Conservation (phyloP, 2,888 invertebrate species). For the Coelopa pilipes region DNA sequence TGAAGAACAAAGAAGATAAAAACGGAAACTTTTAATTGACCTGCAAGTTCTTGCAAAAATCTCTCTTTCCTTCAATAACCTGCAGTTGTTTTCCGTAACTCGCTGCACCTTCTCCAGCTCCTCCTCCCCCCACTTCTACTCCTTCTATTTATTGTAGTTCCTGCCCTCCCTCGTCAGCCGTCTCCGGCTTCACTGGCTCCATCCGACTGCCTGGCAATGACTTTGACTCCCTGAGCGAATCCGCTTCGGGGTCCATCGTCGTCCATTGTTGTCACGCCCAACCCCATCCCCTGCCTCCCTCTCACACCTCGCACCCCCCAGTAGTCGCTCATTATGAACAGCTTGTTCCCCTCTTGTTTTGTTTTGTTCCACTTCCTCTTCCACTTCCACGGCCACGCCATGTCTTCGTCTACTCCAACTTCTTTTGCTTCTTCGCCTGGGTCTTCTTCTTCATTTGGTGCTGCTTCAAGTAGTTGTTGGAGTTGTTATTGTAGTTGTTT, state of each 20-base stretch:
- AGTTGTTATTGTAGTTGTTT: too few relatives aligned
- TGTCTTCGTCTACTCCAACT: too few relatives aligned
- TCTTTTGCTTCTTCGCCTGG: too few relatives aligned
- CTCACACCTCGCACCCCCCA: background rate
- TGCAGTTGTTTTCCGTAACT: background rate
- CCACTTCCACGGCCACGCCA: too few relatives aligned
- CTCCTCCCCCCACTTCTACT: background rate
- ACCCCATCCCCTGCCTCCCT: background rate
- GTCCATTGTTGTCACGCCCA: background rate
- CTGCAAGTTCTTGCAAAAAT: slow-evolving; percentile 25
- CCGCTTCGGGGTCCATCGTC: background rate
- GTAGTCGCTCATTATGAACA: slow-evolving; percentile 1
- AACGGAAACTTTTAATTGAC: slow-evolving; percentile 34
- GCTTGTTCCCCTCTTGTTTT: background rate
- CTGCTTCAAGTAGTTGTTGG: too few relatives aligned
- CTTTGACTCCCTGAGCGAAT: background rate
- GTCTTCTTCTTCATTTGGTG: too few relatives aligned
- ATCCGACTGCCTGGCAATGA: background rate
- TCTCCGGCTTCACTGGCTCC: background rate
- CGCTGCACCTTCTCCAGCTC: background rate
- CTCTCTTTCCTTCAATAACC: background rate
- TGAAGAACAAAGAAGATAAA: too few relatives aligned
- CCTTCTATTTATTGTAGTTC: background rate
- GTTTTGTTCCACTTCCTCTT: background rate
- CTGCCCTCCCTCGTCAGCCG: background rate